Percentiles rank a stretch among this genome's conserved stretches.
Conservation (phyloP, 2,888 invertebrate species). For the Apotomis betuletana region DNA sequence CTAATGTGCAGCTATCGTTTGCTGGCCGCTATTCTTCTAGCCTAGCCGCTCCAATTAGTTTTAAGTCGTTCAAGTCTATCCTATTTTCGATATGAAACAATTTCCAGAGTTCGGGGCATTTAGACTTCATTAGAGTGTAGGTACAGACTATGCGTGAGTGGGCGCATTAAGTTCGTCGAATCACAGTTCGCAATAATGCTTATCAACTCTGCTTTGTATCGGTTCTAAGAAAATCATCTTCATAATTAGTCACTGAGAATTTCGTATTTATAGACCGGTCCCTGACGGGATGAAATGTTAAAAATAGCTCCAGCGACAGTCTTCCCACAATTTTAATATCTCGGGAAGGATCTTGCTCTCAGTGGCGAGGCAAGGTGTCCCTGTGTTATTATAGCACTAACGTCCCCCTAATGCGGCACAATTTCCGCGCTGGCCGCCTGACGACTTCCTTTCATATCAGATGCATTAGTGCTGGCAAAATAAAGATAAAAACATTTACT, state of each 20-base stretch:
- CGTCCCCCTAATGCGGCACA: slow-evolving; percentile 42
- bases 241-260: slow-evolving; percentile 13
- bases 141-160: too few species aligned
- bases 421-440: slow-evolving; percentile 42
- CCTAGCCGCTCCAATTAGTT: too few species aligned
- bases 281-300: slow-evolving; percentile 23
- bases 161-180: too few species aligned
- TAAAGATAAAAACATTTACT: slow-evolving; percentile 36
- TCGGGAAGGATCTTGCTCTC: slow-evolving; percentile 20
- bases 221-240: slow-evolving; percentile 8
- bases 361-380: slow-evolving; percentile 36
- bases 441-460: slow-evolving; percentile 42
- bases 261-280: slow-evolving; percentile 26
- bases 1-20: too few species aligned
- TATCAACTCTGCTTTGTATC: slow-evolving; percentile 4
- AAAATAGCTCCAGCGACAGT: slow-evolving; percentile 26
- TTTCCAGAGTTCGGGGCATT: too few species aligned
- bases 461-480: slow-evolving; percentile 39
- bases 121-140: too few species aligned
- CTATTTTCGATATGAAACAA: too few species aligned
- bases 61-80: too few species aligned
- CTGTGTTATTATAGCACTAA: slow-evolving; percentile 42
- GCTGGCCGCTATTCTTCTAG: too few species aligned
- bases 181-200: not conserved
- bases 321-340: slow-evolving; percentile 29